These are phyloP conservation scores for Gila orcuttii DNA, from an alignment of 2,113 vertebrate genomes.

Conservation along the genomic window DNA sequence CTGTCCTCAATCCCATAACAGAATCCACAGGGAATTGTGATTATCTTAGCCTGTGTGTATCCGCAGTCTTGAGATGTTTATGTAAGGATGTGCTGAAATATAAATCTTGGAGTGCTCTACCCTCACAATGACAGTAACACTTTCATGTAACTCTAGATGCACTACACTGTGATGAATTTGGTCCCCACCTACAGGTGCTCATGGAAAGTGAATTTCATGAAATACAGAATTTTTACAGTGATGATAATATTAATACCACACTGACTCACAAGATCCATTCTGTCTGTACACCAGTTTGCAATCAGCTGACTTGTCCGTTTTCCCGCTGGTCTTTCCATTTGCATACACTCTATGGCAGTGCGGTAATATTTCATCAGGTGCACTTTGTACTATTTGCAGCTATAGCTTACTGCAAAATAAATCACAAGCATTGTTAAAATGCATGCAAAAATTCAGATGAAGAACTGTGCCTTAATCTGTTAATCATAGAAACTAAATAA, in stretches of 20 bases:
- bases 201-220: not conserved
- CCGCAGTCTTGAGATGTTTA: conserved; percentile 13
- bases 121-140: conserved; percentile 1
- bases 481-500: too few species aligned
- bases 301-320: not conserved
- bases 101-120: conserved; percentile 7
- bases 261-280: not conserved
- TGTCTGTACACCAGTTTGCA: not conserved
- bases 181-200: conserved; percentile 1
- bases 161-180: conserved; percentile 12
- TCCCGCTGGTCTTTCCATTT: not conserved
- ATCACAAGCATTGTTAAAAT: conserved; percentile 24
- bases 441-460: conserved; percentile 20
- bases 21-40: not conserved
- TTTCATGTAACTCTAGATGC: not conserved
- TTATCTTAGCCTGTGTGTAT: not conserved
- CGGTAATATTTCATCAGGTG: conserved; percentile 23
- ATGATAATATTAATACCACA: not conserved
- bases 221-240: not conserved
- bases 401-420: conserved; percentile 19
- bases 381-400: conserved; percentile 3
- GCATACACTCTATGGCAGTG: not conserved
- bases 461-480: not conserved
- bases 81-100: conserved; percentile 16
- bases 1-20: not conserved